These are phyloP conservation scores for Piscicola geometra DNA, from an alignment of 2,888 invertebrate species.

Conservation along the genomic window DNA sequence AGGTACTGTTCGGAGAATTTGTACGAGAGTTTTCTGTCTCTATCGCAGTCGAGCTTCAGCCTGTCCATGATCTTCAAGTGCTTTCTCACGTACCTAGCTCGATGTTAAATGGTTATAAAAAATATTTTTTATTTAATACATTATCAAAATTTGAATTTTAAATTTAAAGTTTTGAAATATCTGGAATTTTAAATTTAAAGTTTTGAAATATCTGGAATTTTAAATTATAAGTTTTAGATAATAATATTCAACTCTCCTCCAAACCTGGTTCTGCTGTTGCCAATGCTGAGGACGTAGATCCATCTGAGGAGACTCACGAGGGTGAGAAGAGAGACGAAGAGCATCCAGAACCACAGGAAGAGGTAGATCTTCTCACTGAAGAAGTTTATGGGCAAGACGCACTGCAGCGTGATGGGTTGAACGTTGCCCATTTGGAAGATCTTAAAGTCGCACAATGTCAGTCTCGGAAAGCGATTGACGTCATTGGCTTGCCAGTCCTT, in stretches of 20 bases:
- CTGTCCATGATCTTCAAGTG: conserved; percentile 39
- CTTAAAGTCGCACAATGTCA: conserved; percentile 55
- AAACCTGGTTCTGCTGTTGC: conserved; percentile 30
- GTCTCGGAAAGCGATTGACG: conserved; percentile 53
- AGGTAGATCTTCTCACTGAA: conserved; percentile 55
- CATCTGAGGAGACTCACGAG: conserved; percentile 51
- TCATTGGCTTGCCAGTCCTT: conserved; percentile 48
- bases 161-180: background rate
- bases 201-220: no score
- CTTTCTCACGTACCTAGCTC: conserved; percentile 33
- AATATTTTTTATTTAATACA: no score
- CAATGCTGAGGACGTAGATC: conserved; percentile 43
- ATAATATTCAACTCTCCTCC: conserved; percentile 4
- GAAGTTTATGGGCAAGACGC: conserved; percentile 44
- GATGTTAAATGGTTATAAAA: background rate
- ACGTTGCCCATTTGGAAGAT: conserved; percentile 53
- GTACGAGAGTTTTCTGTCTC: conserved; percentile 40
- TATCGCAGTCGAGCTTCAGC: conserved; percentile 33
- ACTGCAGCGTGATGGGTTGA: conserved; percentile 45
- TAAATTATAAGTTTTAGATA: background rate
- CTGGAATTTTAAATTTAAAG: no score
- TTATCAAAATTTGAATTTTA: no score
- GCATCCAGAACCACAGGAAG: conserved; percentile 56
- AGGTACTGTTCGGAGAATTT: conserved; percentile 53
- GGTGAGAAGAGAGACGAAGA: conserved; percentile 51